Base-by-base conservation (phyloP, 1,140 invertebrate species). In the Piezodorus guildinii region DNA sequence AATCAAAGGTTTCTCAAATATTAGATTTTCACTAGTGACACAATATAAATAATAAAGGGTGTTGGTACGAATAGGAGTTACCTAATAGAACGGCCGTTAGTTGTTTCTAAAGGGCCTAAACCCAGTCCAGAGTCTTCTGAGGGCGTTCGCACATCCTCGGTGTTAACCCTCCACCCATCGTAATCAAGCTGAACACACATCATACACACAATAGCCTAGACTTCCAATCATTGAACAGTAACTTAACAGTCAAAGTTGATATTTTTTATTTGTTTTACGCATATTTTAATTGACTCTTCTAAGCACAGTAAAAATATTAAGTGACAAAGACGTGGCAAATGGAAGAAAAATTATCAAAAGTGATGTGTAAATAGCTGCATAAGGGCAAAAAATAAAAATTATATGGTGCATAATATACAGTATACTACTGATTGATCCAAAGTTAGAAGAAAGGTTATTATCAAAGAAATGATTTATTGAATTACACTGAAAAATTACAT, bases 101-200 rank as follows among this genome's bases (percentile, higher is more conserved):
- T 59, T 43, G 66, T 63, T 45, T 69, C 68, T 61, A 63, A 63
- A 56, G 84, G 81, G 73, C 84, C 84, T 73, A 87, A 80, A 72
- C 87, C 87, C 71, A 90, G 81, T 70, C 87, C 87, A 74, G 86
- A 88, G 79, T 90, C 87, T 76, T 90, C 87, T 74, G 86, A 88
- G 58, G 87, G 86, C 62, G 87, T 88, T 71, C 85, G 81, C 77
- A 84, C 82, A 69, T 84, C 82, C 62, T 78, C 76, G 44, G 14
- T 51, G 61, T 66, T 62, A 64, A 62, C 62, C 46, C 65, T 44
- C 65, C 65, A 66, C 65, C 65, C 65, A 60, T 66, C 65, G 58
- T 54, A 64, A 60, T 64, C 65, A 61, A 64, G 65, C 65, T 66
- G 58, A 66, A 66, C 65, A 66, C 62, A 66, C 59, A 66, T 44